A percentile compares a stretch with the other conserved stretches of the same genome.
These are phyloP conservation scores for Paratilapia polleni DNA, from an alignment of 2,113 vertebrate species.

Conservation along the genomic window DNA sequence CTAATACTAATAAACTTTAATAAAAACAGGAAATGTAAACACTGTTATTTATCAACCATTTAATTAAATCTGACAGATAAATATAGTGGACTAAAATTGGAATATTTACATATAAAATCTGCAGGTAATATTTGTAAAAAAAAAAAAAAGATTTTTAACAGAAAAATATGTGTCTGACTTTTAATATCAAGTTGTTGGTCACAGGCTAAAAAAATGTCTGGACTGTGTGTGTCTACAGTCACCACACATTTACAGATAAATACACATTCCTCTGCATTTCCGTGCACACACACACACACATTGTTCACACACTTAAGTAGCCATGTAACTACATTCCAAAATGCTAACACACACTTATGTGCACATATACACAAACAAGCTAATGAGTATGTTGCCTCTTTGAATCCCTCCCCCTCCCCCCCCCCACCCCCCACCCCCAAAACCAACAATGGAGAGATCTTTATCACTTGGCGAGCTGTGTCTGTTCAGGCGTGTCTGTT, in stretches of 20 bases:
- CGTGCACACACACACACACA: not conserved
- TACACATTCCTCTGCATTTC: not conserved
- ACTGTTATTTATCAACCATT: too few species aligned
- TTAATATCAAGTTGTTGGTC: not conserved
- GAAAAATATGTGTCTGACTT: not conserved
- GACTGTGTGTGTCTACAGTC: not conserved
- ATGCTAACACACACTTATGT: slow-evolving; percentile 13
- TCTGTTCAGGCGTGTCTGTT: slow-evolving; percentile 56
- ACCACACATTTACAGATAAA: too few species aligned
- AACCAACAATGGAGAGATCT: slow-evolving; percentile 75
- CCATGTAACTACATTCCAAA: slow-evolving; percentile 19
- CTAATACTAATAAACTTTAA: not conserved
- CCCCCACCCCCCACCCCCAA: slow-evolving; percentile 55
- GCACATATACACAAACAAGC: slow-evolving; percentile 32
- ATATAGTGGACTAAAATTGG: not conserved
- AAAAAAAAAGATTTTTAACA: not conserved
- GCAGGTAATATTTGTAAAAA: not conserved
- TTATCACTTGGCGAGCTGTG: slow-evolving; percentile 61
- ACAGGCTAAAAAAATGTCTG: slow-evolving; percentile 9
- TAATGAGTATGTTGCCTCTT: slow-evolving; percentile 60
- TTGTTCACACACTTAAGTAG: slow-evolving; percentile 13
- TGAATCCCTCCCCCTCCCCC: slow-evolving; percentile 54
- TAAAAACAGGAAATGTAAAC: not conserved
- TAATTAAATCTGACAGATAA: not conserved
- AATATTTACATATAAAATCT: not conserved